Evolutionary conservation across 2,888 invertebrate genomes (phyloP).

Genomic region (Lacanobia wlatinum): DNA sequence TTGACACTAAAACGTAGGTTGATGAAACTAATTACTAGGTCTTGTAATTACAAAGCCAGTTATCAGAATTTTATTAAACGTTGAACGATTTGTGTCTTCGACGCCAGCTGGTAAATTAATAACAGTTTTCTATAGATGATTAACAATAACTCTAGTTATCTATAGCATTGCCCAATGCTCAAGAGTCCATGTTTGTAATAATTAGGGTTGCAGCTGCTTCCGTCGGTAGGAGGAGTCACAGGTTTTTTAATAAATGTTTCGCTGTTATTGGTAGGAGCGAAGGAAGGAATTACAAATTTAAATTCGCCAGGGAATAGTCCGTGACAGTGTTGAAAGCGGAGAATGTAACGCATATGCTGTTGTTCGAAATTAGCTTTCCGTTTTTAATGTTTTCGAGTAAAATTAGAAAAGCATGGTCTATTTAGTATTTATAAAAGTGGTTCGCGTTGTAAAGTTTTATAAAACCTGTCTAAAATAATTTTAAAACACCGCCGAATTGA

Average conservation of each 20-base stretch:
- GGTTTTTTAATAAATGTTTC: constrained; percentile 85
- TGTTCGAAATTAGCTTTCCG: constrained; percentile 62
- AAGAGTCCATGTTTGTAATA: constrained; percentile 86
- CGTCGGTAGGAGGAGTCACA: constrained; percentile 84
- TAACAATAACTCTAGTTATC: constrained; percentile 76
- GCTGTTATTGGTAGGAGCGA: constrained; percentile 84
- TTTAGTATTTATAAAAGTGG: constrained; percentile 24
- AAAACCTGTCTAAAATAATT: constrained; percentile 22
- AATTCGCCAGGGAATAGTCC: constrained; percentile 86
- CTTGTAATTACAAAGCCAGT: constrained; percentile 25
- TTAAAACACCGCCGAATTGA: constrained; percentile 26
- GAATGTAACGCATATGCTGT: constrained; percentile 88
- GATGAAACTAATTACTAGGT: constrained; percentile 16
- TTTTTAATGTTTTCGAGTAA: constrained; percentile 28
- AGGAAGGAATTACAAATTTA: constrained; percentile 88
- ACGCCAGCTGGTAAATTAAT: constrained; percentile 72
- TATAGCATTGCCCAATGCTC: constrained; percentile 78
- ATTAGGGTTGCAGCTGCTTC: constrained; percentile 89
- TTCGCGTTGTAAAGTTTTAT: neutral
- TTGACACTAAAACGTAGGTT: constrained; percentile 21
- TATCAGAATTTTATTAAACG: constrained; percentile 40
- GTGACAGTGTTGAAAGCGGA: constrained; percentile 81
- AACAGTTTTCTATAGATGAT: constrained; percentile 73
- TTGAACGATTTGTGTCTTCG: constrained; percentile 56
- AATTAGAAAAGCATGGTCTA: constrained; percentile 22